Evolutionary conservation across 1,140 invertebrate genomes (phyloP), one percentile per base, ranked within the genome.

Genomic region (Lutraria rhynchaena): DNA sequence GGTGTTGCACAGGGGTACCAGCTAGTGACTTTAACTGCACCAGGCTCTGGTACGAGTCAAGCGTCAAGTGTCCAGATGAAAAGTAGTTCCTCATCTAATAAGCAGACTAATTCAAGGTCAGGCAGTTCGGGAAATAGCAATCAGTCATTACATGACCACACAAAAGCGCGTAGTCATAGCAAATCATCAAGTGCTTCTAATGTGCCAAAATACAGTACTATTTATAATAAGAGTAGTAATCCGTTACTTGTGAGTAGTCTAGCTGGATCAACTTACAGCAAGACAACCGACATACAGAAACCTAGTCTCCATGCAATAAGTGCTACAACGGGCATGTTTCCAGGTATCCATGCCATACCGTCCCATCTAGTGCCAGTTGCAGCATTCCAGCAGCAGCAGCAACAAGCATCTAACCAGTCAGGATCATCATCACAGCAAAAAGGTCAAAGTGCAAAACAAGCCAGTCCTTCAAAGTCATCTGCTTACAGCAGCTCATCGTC

Each of bases 1-100:
- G 75, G 75, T 24, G 33, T 78, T 17, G 35, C 75, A 67, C 75
- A 60, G 7, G 73, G 73, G 5, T 75, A 75, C 73, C 73, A 78
- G 51, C 44, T 78, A 0, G 44, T 78, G 15, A 65, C 74, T 49
- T 63, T 76, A 11, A 29, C 74, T 22, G 1, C 74, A 27, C 55
- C 46, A 17, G 63, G 31, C 53, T 33, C 44, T n/a, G 60, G 44
- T 33, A 7, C 24, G 24, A 53, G 49, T 51, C 41, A 33, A 22
- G 22, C 17, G 46, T 3, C 46, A 15, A 31, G 11, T 22, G 29
- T 9, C 29, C 67, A 70, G n/a, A 3, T 22, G 13, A 70, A 70
- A 53, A 29, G 29, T 65, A 51, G 3, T 53, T 37, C 31, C 41
- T 17, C 51, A 53, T 29, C 46, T 31, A 46, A 31, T 17, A 22